Percentiles rank a stretch among this genome's conserved stretches.
Evolutionary conservation across 2,888 invertebrate species (phyloP).

Genomic region (Gerris lacustris): DNA sequence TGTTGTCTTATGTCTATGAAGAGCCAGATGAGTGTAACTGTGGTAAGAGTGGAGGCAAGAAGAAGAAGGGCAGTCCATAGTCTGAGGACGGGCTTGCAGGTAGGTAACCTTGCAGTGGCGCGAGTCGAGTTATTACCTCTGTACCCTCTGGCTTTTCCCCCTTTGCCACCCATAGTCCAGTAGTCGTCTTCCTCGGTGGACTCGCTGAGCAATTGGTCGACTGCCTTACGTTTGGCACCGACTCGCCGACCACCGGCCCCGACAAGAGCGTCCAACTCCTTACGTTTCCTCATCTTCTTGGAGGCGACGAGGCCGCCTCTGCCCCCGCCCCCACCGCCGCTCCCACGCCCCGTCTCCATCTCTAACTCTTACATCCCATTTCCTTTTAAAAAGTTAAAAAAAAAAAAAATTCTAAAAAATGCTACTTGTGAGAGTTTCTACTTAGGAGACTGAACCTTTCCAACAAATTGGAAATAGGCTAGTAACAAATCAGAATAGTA

Average conservation of each 20-base stretch:
- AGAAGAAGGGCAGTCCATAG: constrained; percentile 49
- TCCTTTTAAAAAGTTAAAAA: neutral
- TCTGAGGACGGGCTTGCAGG: constrained; percentile 39
- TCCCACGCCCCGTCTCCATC: constrained; percentile 35
- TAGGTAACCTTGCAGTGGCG: constrained; percentile 32
- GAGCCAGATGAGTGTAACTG: constrained; percentile 53
- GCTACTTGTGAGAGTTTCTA: no score
- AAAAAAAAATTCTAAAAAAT: no score
- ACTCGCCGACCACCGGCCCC: constrained; percentile 25
- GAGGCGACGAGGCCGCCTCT: constrained; percentile 38
- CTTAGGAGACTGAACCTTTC: no score
- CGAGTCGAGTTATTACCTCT: constrained; percentile 16
- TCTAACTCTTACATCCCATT: constrained; percentile 12
- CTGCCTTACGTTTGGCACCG: constrained; percentile 32
- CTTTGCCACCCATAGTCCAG: constrained; percentile 31
- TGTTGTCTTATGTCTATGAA: constrained; percentile 55
- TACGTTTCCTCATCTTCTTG: constrained; percentile 65
- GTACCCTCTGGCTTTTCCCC: constrained; percentile 33
- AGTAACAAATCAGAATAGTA: no score
- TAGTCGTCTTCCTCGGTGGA: constrained; percentile 49
- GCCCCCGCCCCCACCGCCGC: constrained; percentile 48
- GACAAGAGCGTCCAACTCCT: constrained; percentile 61
- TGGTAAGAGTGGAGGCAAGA: constrained; percentile 51
- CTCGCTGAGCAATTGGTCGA: constrained; percentile 49
- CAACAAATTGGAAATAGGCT: no score